phyloP scores from a whole-genome alignment of 2,888 invertebrate genomes.

The Crioceris asparagi region DNA sequence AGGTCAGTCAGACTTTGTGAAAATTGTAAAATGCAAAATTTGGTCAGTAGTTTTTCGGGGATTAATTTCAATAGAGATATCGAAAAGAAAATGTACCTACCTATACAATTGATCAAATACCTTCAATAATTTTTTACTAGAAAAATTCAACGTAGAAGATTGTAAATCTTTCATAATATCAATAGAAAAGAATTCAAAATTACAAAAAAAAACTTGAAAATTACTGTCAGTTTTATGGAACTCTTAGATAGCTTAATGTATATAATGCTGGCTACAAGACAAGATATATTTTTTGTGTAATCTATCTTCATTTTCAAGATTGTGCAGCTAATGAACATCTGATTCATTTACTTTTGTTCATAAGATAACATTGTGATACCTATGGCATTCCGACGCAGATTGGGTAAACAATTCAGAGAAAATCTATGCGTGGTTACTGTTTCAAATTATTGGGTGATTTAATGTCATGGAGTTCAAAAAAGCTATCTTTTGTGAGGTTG shows the following conservation, averaged over 20 bases:
- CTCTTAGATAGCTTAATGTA: conserved; percentile 12
- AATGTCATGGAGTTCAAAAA: too few relatives aligned
- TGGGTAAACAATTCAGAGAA: conserved; percentile 13
- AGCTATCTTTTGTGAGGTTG: too few relatives aligned
- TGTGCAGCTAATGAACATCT: conserved; percentile 10
- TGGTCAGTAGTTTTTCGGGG: conserved; percentile 9
- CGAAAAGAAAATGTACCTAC: conserved; percentile 7
- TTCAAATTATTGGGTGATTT: too few relatives aligned
- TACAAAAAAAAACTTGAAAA: conserved; percentile 10
- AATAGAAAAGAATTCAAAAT: too few relatives aligned
- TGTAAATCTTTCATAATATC: too few relatives aligned
- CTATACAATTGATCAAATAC: conserved; percentile 10
- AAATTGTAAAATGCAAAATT: conserved; percentile 10
- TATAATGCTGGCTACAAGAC: conserved; percentile 9
- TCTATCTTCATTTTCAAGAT: conserved; percentile 11
- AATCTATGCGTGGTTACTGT: conserved; percentile 14
- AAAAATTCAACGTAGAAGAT: too few relatives aligned
- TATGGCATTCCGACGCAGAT: conserved; percentile 12
- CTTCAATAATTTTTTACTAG: too few relatives aligned
- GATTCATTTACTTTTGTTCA: conserved; percentile 8
- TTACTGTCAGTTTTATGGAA: conserved; percentile 8
- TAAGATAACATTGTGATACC: conserved; percentile 3
- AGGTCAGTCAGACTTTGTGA: conserved; percentile 6
- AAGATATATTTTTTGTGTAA: conserved; percentile 8
- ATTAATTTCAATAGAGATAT: conserved; percentile 8